A percentile compares a stretch with the other conserved stretches of the same genome.
phyloP scores from a whole-genome alignment of 2,888 invertebrate genomes.

The Ferrisia virgata region DNA sequence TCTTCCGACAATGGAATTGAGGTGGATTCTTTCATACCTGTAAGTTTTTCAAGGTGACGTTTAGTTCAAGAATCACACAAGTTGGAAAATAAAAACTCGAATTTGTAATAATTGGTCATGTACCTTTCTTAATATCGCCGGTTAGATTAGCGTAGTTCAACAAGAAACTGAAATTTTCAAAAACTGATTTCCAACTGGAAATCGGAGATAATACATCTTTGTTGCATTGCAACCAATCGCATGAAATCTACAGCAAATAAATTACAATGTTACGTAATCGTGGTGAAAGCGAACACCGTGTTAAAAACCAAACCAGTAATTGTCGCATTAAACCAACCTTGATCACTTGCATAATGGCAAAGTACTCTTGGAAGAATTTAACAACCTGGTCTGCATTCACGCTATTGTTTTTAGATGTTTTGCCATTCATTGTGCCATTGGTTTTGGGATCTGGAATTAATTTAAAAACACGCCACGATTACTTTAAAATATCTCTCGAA shows the following conservation, averaged over 20 bases:
- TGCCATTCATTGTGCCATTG: slow-evolving; percentile 21
- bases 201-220: slow-evolving; percentile 29
- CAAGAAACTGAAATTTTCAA: slow-evolving; percentile 37
- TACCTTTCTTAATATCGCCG: slow-evolving; percentile 15
- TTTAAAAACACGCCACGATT: no score
- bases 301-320: neutral
- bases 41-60: no score
- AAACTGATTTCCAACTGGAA: slow-evolving; percentile 37
- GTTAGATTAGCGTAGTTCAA: slow-evolving; percentile 32
- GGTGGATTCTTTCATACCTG: neutral
- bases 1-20: slow-evolving; percentile 32
- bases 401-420: neutral
- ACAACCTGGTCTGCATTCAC: neutral
- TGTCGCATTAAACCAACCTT: neutral
- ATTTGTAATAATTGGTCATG: no score
- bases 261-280: neutral
- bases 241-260: slow-evolving; percentile 6
- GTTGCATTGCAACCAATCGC: slow-evolving; percentile 38
- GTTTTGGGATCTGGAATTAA: neutral
- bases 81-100: no score
- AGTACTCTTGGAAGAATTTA: slow-evolving; percentile 31
- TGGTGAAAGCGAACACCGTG: no score
- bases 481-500: no score
- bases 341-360: slow-evolving; percentile 34
- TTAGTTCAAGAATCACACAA: neutral